Evolutionary conservation across 2,888 invertebrate species (phyloP).

Genomic region (Luperina testacea): DNA sequence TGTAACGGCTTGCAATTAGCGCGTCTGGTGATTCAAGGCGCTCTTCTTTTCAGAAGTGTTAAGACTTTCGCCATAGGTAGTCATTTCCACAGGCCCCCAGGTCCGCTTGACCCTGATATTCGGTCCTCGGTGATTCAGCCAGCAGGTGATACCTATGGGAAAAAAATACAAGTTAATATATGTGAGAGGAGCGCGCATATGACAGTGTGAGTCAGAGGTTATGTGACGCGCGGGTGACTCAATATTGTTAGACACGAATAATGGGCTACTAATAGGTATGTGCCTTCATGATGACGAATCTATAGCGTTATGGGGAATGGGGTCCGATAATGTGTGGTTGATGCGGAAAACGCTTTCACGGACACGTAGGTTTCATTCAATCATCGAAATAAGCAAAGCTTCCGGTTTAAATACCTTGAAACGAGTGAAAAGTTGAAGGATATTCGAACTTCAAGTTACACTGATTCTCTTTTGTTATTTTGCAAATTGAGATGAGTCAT

Average conservation of each 20-base stretch:
- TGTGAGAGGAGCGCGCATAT: constrained; percentile 75
- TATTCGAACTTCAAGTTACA: not conserved
- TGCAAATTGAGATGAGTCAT: not conserved
- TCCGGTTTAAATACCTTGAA: constrained; percentile 1
- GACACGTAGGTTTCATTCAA: not conserved
- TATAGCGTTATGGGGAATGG: constrained; percentile 49
- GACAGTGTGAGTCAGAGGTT: constrained; percentile 73
- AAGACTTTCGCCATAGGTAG: constrained; percentile 34
- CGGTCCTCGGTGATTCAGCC: constrained; percentile 78
- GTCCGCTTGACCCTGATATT: constrained; percentile 69
- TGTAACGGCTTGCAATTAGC: constrained; percentile 39
- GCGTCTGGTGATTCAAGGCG: constrained; percentile 40
- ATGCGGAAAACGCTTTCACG: not conserved
- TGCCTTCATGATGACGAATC: constrained; percentile 67
- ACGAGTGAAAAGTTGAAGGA: not conserved
- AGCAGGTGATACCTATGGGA: constrained; percentile 82
- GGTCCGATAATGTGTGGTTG: constrained; percentile 8
- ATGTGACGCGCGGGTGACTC: constrained; percentile 78
- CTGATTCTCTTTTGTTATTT: not conserved
- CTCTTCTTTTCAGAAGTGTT: constrained; percentile 18
- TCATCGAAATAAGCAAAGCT: not conserved
- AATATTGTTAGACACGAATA: constrained; percentile 78
- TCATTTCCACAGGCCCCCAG: constrained; percentile 55
- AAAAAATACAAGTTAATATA: constrained; percentile 77
- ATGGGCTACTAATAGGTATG: constrained; percentile 57